phyloP scores from a whole-genome alignment of 92 coral and sea anemone genomes.

The Phenganax subtilis region DNA sequence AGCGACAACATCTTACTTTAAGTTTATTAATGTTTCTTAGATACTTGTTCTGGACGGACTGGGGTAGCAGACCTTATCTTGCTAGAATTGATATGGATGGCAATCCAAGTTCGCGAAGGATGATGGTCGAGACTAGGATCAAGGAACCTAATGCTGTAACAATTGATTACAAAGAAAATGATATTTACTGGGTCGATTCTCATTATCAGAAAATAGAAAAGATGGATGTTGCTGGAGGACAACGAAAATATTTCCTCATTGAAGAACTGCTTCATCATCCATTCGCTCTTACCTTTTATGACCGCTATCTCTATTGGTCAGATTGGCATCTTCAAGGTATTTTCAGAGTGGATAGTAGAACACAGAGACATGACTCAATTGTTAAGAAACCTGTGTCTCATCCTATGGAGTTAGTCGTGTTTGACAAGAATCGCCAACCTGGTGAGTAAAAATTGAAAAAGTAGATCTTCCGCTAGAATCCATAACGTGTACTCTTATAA shows the following conservation, averaged over 20 bases:
- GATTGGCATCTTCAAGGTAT: conserved; percentile 64
- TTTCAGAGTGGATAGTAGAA: conserved; percentile 72
- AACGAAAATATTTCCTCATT: conserved; percentile 51
- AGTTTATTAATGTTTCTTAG: conserved; percentile 21
- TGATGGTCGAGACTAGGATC: conserved; percentile 53
- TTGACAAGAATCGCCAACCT: conserved; percentile 73
- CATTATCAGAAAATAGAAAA: conserved; percentile 65
- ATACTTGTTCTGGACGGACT: conserved; percentile 87
- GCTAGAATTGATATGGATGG: conserved; percentile 89
- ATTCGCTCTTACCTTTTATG: conserved; percentile 64
- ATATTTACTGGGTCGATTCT: conserved; percentile 87
- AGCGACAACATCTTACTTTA: neutral
- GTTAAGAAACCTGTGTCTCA: conserved; percentile 47
- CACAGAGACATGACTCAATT: conserved; percentile 43
- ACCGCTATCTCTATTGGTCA: conserved; percentile 77
- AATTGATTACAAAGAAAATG: conserved; percentile 64
- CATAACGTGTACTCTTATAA: too few species aligned
- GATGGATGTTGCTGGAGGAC: conserved; percentile 58
- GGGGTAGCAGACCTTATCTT: conserved; percentile 72
- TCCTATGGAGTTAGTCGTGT: conserved; percentile 75
- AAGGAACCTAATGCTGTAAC: conserved; percentile 84
- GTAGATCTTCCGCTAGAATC: too few species aligned
- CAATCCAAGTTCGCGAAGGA: conserved; percentile 48
- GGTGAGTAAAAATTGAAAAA: conserved; percentile 16
- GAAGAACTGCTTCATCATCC: conserved; percentile 48